A percentile compares a stretch with the other conserved stretches of the same genome.
These are phyloP conservation scores for Drosophila dunni DNA, from an alignment of 1,140 invertebrate genomes.

Conservation along the genomic window DNA sequence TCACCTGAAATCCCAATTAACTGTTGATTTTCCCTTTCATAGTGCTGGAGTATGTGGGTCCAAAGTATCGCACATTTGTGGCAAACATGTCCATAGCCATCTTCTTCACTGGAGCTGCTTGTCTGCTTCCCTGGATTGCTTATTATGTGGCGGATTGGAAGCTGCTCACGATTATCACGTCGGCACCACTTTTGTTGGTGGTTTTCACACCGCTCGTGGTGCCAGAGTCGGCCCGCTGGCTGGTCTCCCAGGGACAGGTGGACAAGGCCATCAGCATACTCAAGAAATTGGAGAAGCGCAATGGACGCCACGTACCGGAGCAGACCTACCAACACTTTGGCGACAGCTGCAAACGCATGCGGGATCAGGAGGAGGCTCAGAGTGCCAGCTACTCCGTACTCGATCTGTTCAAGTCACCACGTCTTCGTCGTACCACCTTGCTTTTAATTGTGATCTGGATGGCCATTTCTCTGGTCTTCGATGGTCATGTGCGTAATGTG, in stretches of 20 bases:
- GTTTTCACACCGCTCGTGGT: constrained; percentile 90
- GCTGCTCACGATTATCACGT: constrained; percentile 89
- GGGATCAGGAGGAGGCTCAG: constrained; percentile 88
- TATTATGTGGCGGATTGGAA: constrained; percentile 91
- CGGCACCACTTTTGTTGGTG: constrained; percentile 89
- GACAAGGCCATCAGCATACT: constrained; percentile 91
- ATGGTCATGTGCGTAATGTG: constrained; percentile 93
- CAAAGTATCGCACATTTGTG: constrained; percentile 94
- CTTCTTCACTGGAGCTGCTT: constrained; percentile 93
- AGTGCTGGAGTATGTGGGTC: constrained; percentile 95
- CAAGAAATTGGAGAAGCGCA: constrained; percentile 91
- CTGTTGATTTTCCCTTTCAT: constrained; percentile 61
- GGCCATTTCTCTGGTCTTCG: constrained; percentile 93
- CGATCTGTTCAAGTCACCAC: constrained; percentile 91
- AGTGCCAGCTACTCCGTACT: constrained; percentile 90
- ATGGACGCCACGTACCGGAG: constrained; percentile 90
- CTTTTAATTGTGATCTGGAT: constrained; percentile 93
- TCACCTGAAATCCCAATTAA: not conserved
- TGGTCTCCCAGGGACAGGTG: constrained; percentile 92
- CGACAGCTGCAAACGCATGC: constrained; percentile 65
- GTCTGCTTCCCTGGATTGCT: constrained; percentile 92
- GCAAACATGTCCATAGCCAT: constrained; percentile 95
- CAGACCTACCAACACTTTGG: constrained; percentile 90
- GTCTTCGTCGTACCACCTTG: constrained; percentile 89
- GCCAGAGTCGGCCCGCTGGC: constrained; percentile 93